These are phyloP conservation scores for Sylvilagus bachmani DNA, from an alignment of 2,113 vertebrate genomes.

Conservation along the genomic window DNA sequence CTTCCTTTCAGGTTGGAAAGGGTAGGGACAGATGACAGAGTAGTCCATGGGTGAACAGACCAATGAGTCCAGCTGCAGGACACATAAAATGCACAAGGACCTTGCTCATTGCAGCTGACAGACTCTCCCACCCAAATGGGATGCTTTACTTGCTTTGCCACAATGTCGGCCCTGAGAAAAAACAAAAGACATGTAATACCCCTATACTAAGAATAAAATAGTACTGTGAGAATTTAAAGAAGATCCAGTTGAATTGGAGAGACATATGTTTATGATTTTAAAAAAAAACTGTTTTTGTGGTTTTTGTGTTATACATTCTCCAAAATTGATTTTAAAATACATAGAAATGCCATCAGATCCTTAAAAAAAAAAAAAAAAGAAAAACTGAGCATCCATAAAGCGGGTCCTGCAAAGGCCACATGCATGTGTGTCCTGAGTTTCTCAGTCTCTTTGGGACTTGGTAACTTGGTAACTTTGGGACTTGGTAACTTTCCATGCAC, in stretches of 20 bases:
- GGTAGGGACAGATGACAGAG: slow-evolving; percentile 88
- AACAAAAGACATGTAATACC: too few relatives aligned
- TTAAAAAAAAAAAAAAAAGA: too few relatives aligned
- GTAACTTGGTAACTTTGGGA: background rate
- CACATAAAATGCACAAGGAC: slow-evolving; percentile 49
- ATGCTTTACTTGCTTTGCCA: too few relatives aligned
- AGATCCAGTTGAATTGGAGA: too few relatives aligned
- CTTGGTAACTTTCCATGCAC: background rate
- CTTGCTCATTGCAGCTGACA: background rate
- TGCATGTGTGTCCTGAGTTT: background rate
- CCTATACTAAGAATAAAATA: too few relatives aligned
- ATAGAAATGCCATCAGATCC: too few relatives aligned
- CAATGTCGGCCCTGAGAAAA: too few relatives aligned
- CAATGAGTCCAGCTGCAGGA: slow-evolving; percentile 89
- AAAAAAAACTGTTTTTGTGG: too few relatives aligned
- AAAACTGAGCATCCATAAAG: background rate
- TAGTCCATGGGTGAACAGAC: slow-evolving; percentile 91
- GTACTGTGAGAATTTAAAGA: too few relatives aligned
- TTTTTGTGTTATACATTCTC: too few relatives aligned
- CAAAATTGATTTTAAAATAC: too few relatives aligned
- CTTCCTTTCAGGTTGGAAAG: slow-evolving; percentile 90
- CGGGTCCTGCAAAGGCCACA: background rate
- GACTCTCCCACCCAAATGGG: background rate
- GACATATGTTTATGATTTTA: too few relatives aligned
- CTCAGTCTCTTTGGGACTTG: background rate